Percentiles rank a stretch among this genome's conserved stretches.
Conservation (phyloP, 2,113 vertebrate genomes). For the Puffinus mauretanicus region DNA sequence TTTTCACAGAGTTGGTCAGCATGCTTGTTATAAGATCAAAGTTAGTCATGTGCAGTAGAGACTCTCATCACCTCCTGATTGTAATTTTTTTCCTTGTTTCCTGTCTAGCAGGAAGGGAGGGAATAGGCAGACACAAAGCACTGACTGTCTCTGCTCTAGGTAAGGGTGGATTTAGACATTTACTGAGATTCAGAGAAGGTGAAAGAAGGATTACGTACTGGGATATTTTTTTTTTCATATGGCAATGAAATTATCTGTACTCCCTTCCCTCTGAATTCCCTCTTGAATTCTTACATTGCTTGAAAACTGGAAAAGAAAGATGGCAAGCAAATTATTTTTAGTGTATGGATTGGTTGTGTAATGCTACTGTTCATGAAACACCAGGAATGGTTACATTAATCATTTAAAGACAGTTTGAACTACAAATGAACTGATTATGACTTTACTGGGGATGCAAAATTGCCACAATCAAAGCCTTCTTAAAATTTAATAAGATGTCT, state of each 20-base stretch:
- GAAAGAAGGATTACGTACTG: neutral
- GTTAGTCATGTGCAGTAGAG: neutral
- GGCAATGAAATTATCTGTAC: neutral
- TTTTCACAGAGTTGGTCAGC: neutral
- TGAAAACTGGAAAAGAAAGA: neutral
- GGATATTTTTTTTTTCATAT: neutral
- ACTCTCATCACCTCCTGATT: neutral
- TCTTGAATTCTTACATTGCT: neutral
- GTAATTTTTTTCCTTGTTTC: neutral
- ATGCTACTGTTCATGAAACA: neutral
- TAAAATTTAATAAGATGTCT: neutral
- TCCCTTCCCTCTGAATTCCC: neutral
- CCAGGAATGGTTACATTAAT: neutral
- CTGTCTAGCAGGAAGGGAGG: neutral
- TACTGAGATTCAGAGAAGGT: neutral
- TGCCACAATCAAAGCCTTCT: neutral
- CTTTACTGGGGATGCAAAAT: neutral
- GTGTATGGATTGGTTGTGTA: neutral
- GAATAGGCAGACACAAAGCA: neutral
- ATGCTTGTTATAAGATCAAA: neutral
- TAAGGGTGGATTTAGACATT: neutral
- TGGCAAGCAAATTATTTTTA: neutral
- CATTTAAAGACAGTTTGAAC: neutral
- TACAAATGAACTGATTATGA: neutral
- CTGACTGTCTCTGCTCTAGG: neutral